Base-by-base conservation (phyloP, 2,888 invertebrate genomes). In the Noctuana brunneofusca region DNA sequence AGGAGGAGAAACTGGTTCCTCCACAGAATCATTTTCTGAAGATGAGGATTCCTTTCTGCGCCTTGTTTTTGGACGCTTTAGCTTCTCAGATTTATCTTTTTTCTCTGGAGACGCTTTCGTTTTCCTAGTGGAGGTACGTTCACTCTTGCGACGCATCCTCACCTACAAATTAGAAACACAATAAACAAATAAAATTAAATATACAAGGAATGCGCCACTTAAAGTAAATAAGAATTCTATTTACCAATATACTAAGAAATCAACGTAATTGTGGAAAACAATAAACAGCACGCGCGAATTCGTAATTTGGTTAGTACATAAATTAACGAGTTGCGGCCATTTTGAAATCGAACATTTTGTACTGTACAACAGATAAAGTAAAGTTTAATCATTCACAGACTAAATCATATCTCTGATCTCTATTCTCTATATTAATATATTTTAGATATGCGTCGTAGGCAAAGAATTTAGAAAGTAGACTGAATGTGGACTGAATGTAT, bases 111-210 rank as follows among this genome's bases (percentile, higher is more conserved):
- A 93, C 75, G 93, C 81, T 79, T 94, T 95, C 6, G 93, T 83
- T 81, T 95, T 95, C 79, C 94, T 95, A 76, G 65, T 79, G 58
- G 87, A 78, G 92, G 92, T 80, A 92, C 95, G 87, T 93, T 96
- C 95, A 83, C 95, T 96, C 87, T 95, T 95, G 72, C 96, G 95
- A 81, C 96, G 94, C 96, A 96, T 96, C 70, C 62, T 78, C 69
- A 67, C 67, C 78, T 81, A 64, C 65, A 66, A 65, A n/a, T n/a
- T 6, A 20, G 12, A 48, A 22, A 24, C n/a, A 22, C 16, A 48
- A 5, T 5, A 27, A 50, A 50, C 2, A 16, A 14, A 27, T 16
- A 1, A 41, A 16, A 20, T 12, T 12, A 22, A 9, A 46, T n/a
- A n/a, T 48, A 18, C n/a, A 48, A 11, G 11, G 9, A 16, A 5